Base-by-base conservation (phyloP, 2,888 invertebrate species). In the Drosophila imparisetae region DNA sequence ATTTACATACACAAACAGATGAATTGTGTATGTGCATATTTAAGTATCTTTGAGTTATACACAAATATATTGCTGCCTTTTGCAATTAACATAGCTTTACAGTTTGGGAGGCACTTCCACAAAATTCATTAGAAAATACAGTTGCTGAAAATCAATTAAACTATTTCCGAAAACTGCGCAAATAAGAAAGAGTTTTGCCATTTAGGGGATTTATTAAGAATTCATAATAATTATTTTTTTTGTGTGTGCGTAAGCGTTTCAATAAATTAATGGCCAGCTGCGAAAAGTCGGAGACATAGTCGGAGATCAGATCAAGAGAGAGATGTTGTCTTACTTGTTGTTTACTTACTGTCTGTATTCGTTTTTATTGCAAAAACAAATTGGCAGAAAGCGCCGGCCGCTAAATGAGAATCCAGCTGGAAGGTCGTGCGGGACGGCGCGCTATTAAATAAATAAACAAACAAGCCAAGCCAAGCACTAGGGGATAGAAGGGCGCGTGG, bases 401-500 rank as follows among this genome's bases (percentile, higher is more conserved):
- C 29, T 27, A 57, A 62, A 55, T 50, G 61, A 36, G 54, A 42
- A 38, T 57, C 24, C 32, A 36, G 55, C 32, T 50, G 18, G 42
- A 55, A 38, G 50, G 57, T 42, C 57, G 54, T 27, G 27, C 18
- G 42, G 15, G 40, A 21, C 30, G 40, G 45, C 34, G 38, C 58
- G 30, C 49, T 57, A 67, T 66, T 73, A 42, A 77, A 50, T 42
- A 66, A 40, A 40, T 40, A 64, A 49, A 60, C 13, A 34, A 65
- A 57, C 18, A 52, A 61, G 38, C 21, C 18, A 52, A 61, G 38
- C 21, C 4, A 10, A 52, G 13, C 27, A 50, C 10, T 49, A 32
- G 57, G 49, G 11, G 11, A n/a, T 8, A 49, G 11, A 6, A 48
- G n/a, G 59, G 57, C 61, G 58, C 57, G 30, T 58, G 63, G 36